A percentile compares a stretch with the other conserved stretches of the same genome.
Evolutionary conservation across 1,140 invertebrate species (phyloP).

Genomic region (Listronotus oregonensis): DNA sequence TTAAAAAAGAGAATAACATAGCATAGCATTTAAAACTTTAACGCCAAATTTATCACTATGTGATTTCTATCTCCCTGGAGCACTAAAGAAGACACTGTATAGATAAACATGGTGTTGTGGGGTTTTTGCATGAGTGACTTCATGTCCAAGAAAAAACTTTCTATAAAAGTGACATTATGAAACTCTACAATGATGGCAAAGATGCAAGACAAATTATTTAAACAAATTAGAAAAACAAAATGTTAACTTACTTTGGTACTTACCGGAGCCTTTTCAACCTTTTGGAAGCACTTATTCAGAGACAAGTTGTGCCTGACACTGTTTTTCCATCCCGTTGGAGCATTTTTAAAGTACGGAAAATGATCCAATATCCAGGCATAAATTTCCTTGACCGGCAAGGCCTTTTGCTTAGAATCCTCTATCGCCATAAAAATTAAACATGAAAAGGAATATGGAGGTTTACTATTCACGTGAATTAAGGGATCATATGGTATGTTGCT

Average conservation of each 20-base stretch:
- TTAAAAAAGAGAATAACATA: too few species aligned
- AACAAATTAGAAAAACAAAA: too few species aligned
- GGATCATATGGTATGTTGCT: conserved; percentile 74
- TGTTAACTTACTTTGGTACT: conserved; percentile 50
- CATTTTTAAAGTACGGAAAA: conserved; percentile 95
- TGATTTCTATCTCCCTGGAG: too few species aligned
- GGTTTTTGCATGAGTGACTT: too few species aligned
- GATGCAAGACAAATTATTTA: too few species aligned
- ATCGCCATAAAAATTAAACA: conserved; percentile 98
- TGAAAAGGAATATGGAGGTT: conserved; percentile 94
- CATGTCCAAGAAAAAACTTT: too few species aligned
- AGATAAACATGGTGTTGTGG: too few species aligned
- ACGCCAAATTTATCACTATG: too few species aligned
- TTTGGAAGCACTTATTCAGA: conserved; percentile 95
- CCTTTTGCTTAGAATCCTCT: conserved; percentile 86
- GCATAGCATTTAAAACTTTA: too few species aligned
- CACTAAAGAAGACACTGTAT: too few species aligned
- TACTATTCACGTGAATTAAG: conserved; percentile 80
- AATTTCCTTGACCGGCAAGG: conserved; percentile 93
- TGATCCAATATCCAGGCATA: conserved; percentile 97
- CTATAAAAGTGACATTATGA: too few species aligned
- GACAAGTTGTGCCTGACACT: conserved; percentile 95
- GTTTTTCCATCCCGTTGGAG: conserved; percentile 97
- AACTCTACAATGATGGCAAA: too few species aligned
- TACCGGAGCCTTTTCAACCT: conserved; percentile 89